Percentiles rank a stretch among this genome's conserved stretches.
Conservation (phyloP, 1,140 invertebrate genomes). For the Papilio helenus region DNA sequence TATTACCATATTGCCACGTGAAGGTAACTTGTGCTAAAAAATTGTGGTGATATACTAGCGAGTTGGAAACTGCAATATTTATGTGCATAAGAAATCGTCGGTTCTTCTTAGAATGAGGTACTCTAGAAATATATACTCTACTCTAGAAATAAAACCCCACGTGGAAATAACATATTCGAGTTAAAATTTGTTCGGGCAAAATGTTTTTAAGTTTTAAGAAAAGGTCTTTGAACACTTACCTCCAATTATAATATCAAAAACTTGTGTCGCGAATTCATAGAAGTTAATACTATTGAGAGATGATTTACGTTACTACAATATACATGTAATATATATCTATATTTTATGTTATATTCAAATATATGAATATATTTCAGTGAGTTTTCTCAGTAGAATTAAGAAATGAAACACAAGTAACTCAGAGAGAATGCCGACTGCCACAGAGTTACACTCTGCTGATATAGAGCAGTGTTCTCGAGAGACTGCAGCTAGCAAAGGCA, state of each 20-base stretch:
- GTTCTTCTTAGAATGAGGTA: conserved; percentile 70
- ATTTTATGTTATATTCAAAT: no score
- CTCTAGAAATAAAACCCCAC: conserved; percentile 72
- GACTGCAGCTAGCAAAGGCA: conserved; percentile 41
- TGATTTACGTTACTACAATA: conserved; percentile 31
- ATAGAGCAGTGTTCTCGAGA: conserved; percentile 72
- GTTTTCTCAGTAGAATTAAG: conserved; percentile 52
- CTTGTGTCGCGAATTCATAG: conserved; percentile 32
- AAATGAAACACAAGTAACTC: conserved; percentile 45
- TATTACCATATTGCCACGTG: conserved; percentile 78
- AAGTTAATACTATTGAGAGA: not conserved
- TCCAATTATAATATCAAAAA: conserved; percentile 41
- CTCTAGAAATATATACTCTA: conserved; percentile 63
- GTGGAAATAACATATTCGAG: conserved; percentile 80
- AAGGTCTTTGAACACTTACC: no score
- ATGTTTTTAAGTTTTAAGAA: conserved; percentile 41
- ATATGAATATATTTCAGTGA: conserved; percentile 14
- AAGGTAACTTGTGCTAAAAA: conserved; percentile 51
- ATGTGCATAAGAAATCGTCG: conserved; percentile 58
- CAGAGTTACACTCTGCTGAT: conserved; percentile 70
- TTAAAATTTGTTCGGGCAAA: conserved; percentile 73
- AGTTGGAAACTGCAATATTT: conserved; percentile 67
- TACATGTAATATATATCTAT: no score
- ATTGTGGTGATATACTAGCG: conserved; percentile 53
- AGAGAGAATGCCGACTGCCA: conserved; percentile 58